Base-by-base conservation (phyloP, 2,113 vertebrate species). In the Melanocharis versteri region DNA sequence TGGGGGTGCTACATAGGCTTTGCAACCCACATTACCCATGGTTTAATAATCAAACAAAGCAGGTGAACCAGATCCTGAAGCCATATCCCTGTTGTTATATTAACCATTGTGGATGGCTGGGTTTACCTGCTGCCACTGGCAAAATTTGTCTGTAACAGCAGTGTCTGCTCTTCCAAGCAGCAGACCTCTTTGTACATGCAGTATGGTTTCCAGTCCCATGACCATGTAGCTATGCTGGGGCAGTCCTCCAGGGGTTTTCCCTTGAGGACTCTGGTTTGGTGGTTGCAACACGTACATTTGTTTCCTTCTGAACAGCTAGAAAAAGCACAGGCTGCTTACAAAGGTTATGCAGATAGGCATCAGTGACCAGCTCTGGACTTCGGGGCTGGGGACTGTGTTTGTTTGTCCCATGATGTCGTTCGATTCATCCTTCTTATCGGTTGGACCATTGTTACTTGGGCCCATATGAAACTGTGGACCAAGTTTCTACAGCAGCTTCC, bases 281-380 rank as follows among this genome's bases (percentile, higher is more conserved):
- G 1, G 4, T 30, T 54, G 42, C 28, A 83, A 31, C 4, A 21
- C 30, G 40, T 2, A 24, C 5, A 5, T 48, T 86, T 76, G 1
- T 62, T 71, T 54, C n/a, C 44, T 35, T 57, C 48, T 71, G 14
- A 83, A 23, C 8, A 54, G 16, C 28, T n/a, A 20, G 14, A 66
- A 89, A 51, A 83, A 76, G 9, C 22, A 17, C 19, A 62, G 31
- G 19, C 10, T 62, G 16, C 33, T 72, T 50, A n/a, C 16, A 66
- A 26, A 58, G 4, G 2, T 7, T 33, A 8, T 64, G 35, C 1
- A 6, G 26, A 28, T 4, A 28, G 17, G 13, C 1, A 23, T 5
- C 33, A 39, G 39, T 44, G 44, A 27, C 31, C 33, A 50, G 28
- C 33, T 45, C 21, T 15, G 20, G 53, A 37, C 57, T 68, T 70